These are phyloP conservation scores for Epirrita christyi DNA, from an alignment of 2,888 invertebrate genomes.

Conservation along the genomic window DNA sequence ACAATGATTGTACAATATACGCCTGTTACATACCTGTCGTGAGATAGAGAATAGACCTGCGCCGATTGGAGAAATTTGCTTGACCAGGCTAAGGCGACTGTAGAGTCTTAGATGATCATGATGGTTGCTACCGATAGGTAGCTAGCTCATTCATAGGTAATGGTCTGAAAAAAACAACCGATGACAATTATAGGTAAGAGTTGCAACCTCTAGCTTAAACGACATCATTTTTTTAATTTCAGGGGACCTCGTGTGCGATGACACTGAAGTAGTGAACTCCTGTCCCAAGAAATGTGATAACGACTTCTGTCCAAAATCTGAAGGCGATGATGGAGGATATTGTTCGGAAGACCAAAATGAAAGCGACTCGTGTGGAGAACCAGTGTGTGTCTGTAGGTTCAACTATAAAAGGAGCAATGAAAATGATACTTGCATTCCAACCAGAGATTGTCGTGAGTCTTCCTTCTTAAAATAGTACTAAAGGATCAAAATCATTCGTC, in stretches of 20 bases:
- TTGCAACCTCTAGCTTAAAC: too few species aligned
- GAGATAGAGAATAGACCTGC: too few species aligned
- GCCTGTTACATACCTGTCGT: too few species aligned
- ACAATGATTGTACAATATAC: too few species aligned
- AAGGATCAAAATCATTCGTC: neutral
- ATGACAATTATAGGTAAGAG: too few species aligned
- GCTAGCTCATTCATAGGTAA: too few species aligned
- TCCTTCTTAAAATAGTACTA: neutral
- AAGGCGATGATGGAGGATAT: slow-evolving; percentile 26
- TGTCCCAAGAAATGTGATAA: slow-evolving; percentile 17
- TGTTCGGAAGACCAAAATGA: slow-evolving; percentile 10
- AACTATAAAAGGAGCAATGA: slow-evolving; percentile 44
- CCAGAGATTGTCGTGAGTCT: slow-evolving; percentile 53
- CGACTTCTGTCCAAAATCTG: slow-evolving; percentile 28
- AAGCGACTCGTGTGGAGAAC: slow-evolving; percentile 11
- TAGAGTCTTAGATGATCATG: too few species aligned
- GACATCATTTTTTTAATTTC: neutral
- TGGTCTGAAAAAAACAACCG: too few species aligned
- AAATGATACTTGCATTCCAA: slow-evolving; percentile 49
- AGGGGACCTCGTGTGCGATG: slow-evolving; percentile 31
- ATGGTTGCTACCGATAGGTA: too few species aligned
- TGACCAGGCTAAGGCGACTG: too few species aligned
- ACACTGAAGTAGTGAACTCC: slow-evolving; percentile 21
- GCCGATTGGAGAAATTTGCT: too few species aligned
- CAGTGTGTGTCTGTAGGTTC: slow-evolving; percentile 51